Percentiles rank a stretch among this genome's conserved stretches.
These are phyloP conservation scores for Brachionus calyciflorus DNA, from an alignment of 1,140 invertebrate species.

Conservation along the genomic window DNA sequence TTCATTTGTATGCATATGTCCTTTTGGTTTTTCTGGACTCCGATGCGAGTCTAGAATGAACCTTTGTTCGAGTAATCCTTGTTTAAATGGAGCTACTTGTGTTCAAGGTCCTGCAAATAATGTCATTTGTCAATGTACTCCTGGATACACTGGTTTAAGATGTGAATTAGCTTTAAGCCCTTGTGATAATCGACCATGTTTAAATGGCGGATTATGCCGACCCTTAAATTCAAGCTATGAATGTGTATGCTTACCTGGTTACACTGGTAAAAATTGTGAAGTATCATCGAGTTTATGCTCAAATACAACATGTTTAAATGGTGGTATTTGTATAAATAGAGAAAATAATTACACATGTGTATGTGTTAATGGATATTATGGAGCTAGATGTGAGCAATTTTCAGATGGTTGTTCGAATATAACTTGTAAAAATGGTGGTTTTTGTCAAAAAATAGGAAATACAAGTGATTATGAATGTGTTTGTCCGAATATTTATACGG, in stretches of 20 bases:
- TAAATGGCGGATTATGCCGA: neutral
- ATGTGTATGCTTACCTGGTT: constrained; percentile 73
- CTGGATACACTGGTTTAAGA: constrained; percentile 89
- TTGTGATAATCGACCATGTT: constrained; percentile 48
- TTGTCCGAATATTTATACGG: constrained; percentile 80
- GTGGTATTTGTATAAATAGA: constrained; percentile 69
- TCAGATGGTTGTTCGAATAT: constrained; percentile 49
- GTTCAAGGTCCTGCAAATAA: neutral
- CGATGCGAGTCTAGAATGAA: constrained; percentile 74
- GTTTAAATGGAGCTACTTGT: neutral
- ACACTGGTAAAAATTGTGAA: neutral
- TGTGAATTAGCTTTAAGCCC: constrained; percentile 49
- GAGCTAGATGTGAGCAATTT: constrained; percentile 55
- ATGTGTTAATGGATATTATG: constrained; percentile 70
- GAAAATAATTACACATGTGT: neutral
- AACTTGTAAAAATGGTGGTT: neutral
- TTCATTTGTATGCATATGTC: constrained; percentile 70
- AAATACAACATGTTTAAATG: constrained; percentile 71
- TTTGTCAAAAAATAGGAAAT: neutral
- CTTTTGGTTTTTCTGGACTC: constrained; percentile 83
- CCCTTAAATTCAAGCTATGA: constrained; percentile 52
- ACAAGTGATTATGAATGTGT: constrained; percentile 67
- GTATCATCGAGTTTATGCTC: neutral
- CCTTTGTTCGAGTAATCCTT: neutral
- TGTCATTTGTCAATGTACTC: constrained; percentile 69